These are phyloP conservation scores for Pandemis corylana DNA, from an alignment of 2,888 invertebrate species.

Conservation along the genomic window DNA sequence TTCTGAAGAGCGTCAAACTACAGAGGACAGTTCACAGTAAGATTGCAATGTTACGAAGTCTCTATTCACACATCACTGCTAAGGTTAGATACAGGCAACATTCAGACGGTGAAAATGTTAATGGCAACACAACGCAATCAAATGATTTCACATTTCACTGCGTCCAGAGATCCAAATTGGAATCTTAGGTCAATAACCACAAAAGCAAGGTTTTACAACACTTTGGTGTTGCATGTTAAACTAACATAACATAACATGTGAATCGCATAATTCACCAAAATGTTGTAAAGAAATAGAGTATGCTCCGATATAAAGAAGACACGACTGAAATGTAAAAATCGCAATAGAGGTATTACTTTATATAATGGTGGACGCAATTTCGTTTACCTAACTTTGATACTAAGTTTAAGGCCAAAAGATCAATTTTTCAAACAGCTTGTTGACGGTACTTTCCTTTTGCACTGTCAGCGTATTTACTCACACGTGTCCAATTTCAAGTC, in stretches of 20 bases:
- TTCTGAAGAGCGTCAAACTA: slow-evolving; percentile 69
- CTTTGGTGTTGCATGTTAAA: slow-evolving; percentile 14
- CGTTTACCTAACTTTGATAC: slow-evolving; percentile 11
- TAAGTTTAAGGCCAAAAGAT: not conserved
- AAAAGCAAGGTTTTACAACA: slow-evolving; percentile 30
- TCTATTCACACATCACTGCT: slow-evolving; percentile 61
- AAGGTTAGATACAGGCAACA: slow-evolving; percentile 71
- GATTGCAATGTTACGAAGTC: slow-evolving; percentile 48
- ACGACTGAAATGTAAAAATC: slow-evolving; percentile 31
- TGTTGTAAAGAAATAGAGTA: slow-evolving; percentile 13
- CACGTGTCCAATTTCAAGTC: too few relatives aligned
- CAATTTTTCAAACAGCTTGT: too few relatives aligned
- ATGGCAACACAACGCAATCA: slow-evolving; percentile 56
- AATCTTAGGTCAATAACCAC: slow-evolving; percentile 29
- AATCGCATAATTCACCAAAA: slow-evolving; percentile 6
- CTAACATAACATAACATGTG: too few relatives aligned
- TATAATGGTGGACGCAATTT: slow-evolving; percentile 36
- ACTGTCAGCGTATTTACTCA: too few relatives aligned
- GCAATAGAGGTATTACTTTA: slow-evolving; percentile 5
- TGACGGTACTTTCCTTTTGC: too few relatives aligned
- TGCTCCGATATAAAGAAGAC: slow-evolving; percentile 21
- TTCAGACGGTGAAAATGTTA: slow-evolving; percentile 66
- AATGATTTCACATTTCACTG: slow-evolving; percentile 55
- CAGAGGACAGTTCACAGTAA: slow-evolving; percentile 49
- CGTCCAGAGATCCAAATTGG: slow-evolving; percentile 43